phyloP scores from a whole-genome alignment of 2,888 invertebrate genomes.

The Meteorus colon region DNA sequence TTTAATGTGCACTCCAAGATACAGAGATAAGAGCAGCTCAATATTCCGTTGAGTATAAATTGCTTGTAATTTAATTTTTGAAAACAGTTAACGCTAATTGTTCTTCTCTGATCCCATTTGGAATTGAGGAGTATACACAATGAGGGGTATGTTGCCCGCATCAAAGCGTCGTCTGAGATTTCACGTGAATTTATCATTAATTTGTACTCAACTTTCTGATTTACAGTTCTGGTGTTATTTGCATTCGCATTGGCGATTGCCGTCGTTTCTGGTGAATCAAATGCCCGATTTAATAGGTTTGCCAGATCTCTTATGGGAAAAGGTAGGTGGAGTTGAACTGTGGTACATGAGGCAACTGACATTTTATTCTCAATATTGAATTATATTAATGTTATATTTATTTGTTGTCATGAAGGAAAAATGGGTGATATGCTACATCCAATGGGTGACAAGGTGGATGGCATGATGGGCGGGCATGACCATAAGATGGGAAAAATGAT shows the following conservation, averaged over 20 bases:
- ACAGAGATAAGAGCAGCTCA: conserved; percentile 20
- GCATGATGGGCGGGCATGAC: too few relatives aligned
- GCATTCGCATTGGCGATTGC: conserved; percentile 38
- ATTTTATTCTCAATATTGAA: too few relatives aligned
- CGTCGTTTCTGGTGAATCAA: conserved; percentile 25
- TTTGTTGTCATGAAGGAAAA: too few relatives aligned
- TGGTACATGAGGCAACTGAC: too few relatives aligned
- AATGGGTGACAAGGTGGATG: too few relatives aligned
- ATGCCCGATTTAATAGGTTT: background rate
- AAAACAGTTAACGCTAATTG: conserved; percentile 12
- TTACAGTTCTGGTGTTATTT: conserved; percentile 39
- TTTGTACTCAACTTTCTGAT: conserved; percentile 22
- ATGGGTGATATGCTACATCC: too few relatives aligned
- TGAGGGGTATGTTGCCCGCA: conserved; percentile 19
- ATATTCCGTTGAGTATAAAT: conserved; percentile 19
- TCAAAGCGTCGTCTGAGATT: background rate
- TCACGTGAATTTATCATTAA: background rate
- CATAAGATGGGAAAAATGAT: too few relatives aligned
- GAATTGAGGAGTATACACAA: background rate
- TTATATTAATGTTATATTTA: too few relatives aligned
- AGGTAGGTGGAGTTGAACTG: too few relatives aligned
- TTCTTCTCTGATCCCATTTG: conserved; percentile 1
- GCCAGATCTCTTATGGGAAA: too few relatives aligned
- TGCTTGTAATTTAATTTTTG: conserved; percentile 1
- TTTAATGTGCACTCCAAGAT: conserved; percentile 28